Percentiles rank a stretch among this genome's conserved stretches.
These are phyloP conservation scores for Corythucha ciliata DNA, from an alignment of 2,888 invertebrate genomes.

Conservation along the genomic window DNA sequence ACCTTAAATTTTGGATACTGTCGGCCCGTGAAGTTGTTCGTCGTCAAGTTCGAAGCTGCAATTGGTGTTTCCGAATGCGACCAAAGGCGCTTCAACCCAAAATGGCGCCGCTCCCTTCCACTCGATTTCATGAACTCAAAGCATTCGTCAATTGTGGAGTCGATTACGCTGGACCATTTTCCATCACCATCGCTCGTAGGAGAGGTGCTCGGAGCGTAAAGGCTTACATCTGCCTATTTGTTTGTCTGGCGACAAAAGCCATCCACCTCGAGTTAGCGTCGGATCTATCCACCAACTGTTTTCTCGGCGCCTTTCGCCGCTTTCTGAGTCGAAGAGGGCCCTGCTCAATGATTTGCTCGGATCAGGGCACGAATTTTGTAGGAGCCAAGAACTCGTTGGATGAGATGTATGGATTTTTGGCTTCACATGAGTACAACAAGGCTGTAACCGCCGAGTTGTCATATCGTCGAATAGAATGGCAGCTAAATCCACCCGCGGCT, in stretches of 20 bases:
- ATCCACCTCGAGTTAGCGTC: no score
- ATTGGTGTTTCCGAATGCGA: slow-evolving; percentile 3
- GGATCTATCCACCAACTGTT: no score
- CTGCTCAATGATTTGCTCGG: neutral
- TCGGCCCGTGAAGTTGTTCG: slow-evolving; percentile 2
- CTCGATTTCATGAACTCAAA: slow-evolving; percentile 1
- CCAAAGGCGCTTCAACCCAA: slow-evolving; percentile 8
- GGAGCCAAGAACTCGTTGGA: slow-evolving; percentile 2
- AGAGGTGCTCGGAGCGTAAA: no score
- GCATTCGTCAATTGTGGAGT: no score
- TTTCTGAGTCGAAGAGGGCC: no score
- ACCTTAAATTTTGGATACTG: slow-evolving; percentile 6
- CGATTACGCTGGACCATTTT: no score
- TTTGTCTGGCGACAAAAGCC: no score
- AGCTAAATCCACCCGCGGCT: neutral
- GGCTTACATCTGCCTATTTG: no score
- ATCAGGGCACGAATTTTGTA: neutral
- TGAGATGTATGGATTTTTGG: neutral
- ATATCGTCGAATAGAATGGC: neutral
- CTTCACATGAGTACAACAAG: neutral
- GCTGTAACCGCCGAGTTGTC: neutral
- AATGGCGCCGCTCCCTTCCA: slow-evolving; percentile 22
- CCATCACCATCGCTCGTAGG: no score
- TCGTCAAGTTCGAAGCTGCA: slow-evolving; percentile 4
- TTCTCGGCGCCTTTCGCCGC: no score